Evolutionary conservation across 2,113 vertebrate species (phyloP).

Genomic region (Phrynosoma platyrhinos): DNA sequence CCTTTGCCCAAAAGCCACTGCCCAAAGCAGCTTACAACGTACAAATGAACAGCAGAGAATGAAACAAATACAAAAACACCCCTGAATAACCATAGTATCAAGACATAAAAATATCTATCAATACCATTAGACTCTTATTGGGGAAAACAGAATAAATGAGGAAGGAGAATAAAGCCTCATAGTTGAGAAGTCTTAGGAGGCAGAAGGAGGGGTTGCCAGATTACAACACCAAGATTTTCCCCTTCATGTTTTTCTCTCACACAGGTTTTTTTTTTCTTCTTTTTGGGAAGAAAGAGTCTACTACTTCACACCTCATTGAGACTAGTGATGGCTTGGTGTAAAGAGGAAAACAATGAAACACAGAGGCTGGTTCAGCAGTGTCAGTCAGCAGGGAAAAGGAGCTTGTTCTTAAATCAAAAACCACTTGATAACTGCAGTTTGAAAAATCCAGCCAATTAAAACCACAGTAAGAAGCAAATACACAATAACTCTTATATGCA

Average conservation of each 20-base stretch:
- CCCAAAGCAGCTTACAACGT: too few species aligned
- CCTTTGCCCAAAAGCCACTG: too few species aligned
- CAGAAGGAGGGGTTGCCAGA: neutral
- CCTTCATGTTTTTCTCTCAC: neutral
- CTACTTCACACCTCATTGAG: neutral
- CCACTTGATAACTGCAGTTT: neutral
- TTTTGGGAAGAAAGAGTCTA: neutral
- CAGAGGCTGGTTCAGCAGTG: neutral
- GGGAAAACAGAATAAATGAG: neutral
- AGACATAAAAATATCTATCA: too few species aligned
- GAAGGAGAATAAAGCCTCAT: neutral
- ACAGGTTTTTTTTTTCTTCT: too few species aligned
- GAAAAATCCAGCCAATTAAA: conserved; percentile 11
- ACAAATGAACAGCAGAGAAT: too few species aligned
- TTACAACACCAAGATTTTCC: neutral
- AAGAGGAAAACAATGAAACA: neutral
- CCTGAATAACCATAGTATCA: too few species aligned
- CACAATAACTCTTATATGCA: neutral
- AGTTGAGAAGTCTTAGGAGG: neutral
- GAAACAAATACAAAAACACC: too few species aligned
- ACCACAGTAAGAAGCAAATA: neutral
- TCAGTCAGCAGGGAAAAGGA: neutral
- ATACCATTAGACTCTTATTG: neutral
- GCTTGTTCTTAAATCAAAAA: neutral
- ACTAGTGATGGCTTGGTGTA: neutral